These are phyloP conservation scores for Aleiodes leptofemur DNA, from an alignment of 2,888 invertebrate genomes.

Conservation along the genomic window DNA sequence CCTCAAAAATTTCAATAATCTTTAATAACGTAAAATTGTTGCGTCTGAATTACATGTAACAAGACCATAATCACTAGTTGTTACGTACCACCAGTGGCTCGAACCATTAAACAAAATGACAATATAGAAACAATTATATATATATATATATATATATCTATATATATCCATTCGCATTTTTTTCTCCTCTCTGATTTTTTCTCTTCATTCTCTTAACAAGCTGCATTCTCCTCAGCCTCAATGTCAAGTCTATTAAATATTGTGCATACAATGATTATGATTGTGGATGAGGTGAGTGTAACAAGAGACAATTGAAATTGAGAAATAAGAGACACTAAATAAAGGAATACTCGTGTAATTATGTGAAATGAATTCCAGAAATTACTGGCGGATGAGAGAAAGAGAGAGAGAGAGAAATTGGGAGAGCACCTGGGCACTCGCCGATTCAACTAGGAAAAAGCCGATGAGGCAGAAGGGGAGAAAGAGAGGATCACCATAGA, in stretches of 20 bases:
- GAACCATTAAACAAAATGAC: slow-evolving; percentile 20
- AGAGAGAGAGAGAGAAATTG: background rate
- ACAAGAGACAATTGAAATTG: slow-evolving; percentile 18
- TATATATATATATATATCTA: too few species aligned
- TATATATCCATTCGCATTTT: too few species aligned
- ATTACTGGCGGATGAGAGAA: slow-evolving; percentile 31
- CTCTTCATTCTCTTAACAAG: slow-evolving; percentile 13
- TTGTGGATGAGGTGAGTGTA: slow-evolving; percentile 24
- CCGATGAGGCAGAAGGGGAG: background rate
- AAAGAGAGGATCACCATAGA: slow-evolving; percentile 30
- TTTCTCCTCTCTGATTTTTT: background rate
- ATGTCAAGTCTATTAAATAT: slow-evolving; percentile 29
- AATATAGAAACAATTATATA: slow-evolving; percentile 7
- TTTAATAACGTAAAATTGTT: slow-evolving; percentile 6
- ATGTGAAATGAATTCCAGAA: slow-evolving; percentile 16
- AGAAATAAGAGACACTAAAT: slow-evolving; percentile 28
- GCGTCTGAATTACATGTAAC: slow-evolving; percentile 15
- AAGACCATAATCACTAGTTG: slow-evolving; percentile 7
- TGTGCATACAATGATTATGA: slow-evolving; percentile 31
- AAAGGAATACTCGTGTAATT: slow-evolving; percentile 22
- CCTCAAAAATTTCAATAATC: background rate
- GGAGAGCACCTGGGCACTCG: slow-evolving; percentile 41
- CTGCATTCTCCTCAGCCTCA: slow-evolving; percentile 1
- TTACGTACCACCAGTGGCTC: slow-evolving; percentile 5
- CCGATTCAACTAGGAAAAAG: slow-evolving; percentile 22